Evolutionary conservation across 2,113 vertebrate species (phyloP).

Genomic region (Platycercus adscitus): DNA sequence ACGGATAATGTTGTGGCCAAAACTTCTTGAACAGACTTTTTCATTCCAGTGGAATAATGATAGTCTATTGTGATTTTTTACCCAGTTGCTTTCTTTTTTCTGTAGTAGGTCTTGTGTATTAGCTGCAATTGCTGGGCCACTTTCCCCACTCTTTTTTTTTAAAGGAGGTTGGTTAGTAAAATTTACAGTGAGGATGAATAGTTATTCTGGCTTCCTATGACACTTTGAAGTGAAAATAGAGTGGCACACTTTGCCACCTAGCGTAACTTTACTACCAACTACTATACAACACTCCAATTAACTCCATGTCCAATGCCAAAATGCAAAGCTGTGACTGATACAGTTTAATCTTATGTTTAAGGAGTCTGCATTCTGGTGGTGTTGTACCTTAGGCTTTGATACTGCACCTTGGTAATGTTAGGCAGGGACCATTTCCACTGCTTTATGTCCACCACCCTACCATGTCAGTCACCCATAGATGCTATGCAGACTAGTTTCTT

Average conservation of each 20-base stretch:
- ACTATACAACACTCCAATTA: too few relatives aligned
- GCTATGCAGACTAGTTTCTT: not conserved
- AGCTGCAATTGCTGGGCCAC: not conserved
- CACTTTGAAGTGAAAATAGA: not conserved
- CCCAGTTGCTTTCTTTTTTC: not conserved
- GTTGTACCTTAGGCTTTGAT: not conserved
- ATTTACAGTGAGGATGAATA: not conserved
- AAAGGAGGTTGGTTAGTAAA: not conserved
- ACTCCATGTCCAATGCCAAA: not conserved
- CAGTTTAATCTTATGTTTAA: not conserved
- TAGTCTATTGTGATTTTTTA: not conserved
- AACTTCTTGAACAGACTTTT: not conserved
- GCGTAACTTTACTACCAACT: not conserved
- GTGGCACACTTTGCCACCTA: not conserved
- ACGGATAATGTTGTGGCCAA: not conserved
- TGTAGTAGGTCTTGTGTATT: not conserved
- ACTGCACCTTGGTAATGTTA: not conserved
- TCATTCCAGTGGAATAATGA: not conserved
- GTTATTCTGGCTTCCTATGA: not conserved
- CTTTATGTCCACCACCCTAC: not conserved
- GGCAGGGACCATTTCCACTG: not conserved
- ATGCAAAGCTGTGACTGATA: not conserved
- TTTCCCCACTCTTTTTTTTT: not conserved
- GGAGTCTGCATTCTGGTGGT: not conserved
- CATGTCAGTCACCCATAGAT: not conserved